phyloP scores from a whole-genome alignment of 2,888 invertebrate genomes.

The Drosophila leonis region DNA sequence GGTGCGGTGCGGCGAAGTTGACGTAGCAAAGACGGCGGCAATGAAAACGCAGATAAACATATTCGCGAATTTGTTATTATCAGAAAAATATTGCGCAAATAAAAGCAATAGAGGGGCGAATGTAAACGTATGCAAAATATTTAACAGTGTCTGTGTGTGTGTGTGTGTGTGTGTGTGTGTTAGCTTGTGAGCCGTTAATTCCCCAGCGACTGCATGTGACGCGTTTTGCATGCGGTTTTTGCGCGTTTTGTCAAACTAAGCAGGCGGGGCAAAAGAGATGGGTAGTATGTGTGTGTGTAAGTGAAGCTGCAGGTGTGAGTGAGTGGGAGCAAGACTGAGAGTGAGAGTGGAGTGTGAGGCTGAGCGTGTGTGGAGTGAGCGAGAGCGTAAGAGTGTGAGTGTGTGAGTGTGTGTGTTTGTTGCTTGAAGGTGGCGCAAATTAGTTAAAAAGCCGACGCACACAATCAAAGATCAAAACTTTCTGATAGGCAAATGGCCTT shows the following conservation, averaged over 20 bases:
- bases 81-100: slow-evolving; percentile 81
- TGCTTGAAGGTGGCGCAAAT: slow-evolving; percentile 73
- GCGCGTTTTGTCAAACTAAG: slow-evolving; percentile 41
- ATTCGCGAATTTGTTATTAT: slow-evolving; percentile 83
- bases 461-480: slow-evolving; percentile 82
- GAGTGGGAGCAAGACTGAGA: background rate
- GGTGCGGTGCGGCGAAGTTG: slow-evolving; percentile 37
- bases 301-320: background rate
- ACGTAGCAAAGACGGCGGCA: slow-evolving; percentile 66
- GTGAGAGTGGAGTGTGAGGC: background rate
- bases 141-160: slow-evolving; percentile 21
- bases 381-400: background rate
- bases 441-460: slow-evolving; percentile 81
- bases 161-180: slow-evolving; percentile 18
- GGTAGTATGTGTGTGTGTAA: slow-evolving; percentile 14
- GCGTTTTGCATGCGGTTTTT: slow-evolving; percentile 78
- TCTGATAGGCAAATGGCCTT: slow-evolving; percentile 62
- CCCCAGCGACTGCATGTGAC: slow-evolving; percentile 77
- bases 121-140: slow-evolving; percentile 75
- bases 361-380: background rate
- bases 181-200: slow-evolving; percentile 57
- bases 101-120: slow-evolving; percentile 45
- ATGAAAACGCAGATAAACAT: slow-evolving; percentile 82
- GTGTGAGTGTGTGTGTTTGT: slow-evolving; percentile 1
- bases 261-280: background rate